Base-by-base conservation (phyloP, 2,113 vertebrate species). In the Falcunculus frontatus region DNA sequence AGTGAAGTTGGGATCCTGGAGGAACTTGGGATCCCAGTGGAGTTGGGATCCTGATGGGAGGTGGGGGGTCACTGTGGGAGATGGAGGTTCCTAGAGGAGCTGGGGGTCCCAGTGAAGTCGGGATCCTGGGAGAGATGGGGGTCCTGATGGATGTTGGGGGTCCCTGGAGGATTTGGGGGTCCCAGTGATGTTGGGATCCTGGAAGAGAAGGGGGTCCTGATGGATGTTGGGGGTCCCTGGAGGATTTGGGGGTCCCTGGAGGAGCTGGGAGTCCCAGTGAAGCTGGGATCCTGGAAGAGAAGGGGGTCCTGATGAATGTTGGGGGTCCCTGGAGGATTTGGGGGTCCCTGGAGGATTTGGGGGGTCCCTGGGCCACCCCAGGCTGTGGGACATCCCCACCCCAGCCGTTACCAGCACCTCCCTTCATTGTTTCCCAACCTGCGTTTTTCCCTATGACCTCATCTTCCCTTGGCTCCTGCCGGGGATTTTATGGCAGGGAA, bases 401-500 rank as follows among this genome's bases (percentile, higher is more conserved):
- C 75, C 23, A 1, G 52, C 56, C 55, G 14, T 78, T 87, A 15
- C 17, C 95, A 91, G 90, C 92, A 39, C 93, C 91, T 96, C 96
- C 96, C 92, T 96, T 84, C 91, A 95, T 91, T 96, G 96, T 96
- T 94, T 52, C 84, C 86, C 84, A 41, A 3, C 7, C 55, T 0
- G 33, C 2, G 0, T 49, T 93, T 90, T 87, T 95, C 89, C 73
- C 35, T 1, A 88, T 86, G 78, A 91, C 52, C 84, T 95, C 70
- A 95, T 64, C 89, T 74, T 52, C 72, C 93, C 82, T 82, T 80
- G 91, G 89, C 89, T 95, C 87, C 77, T 8, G 1, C 75, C 8
- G 89, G 59, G 3, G 44, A 29, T 80, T 96, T 96, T 91, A 96
- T 76, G 91, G 87, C 78, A 75, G 77, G 89, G 86, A 87, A 95